A percentile compares a stretch with the other conserved stretches of the same genome.
These are phyloP conservation scores for Nipponacmea schrenckii DNA, from an alignment of 2,888 invertebrate species.

Conservation along the genomic window DNA sequence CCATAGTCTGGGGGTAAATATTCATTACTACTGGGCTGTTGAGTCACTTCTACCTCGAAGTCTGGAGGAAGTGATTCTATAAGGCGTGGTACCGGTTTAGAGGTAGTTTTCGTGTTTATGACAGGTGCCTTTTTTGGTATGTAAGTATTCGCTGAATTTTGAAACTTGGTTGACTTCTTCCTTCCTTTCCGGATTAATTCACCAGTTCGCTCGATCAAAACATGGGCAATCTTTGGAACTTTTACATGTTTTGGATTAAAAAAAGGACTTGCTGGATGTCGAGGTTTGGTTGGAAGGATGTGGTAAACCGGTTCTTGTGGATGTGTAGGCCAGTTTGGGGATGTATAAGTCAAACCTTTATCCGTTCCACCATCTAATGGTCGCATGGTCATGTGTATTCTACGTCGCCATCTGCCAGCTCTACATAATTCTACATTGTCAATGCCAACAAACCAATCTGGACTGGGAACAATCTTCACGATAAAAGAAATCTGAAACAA, in stretches of 20 bases:
- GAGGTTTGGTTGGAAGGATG: slow-evolving; percentile 88
- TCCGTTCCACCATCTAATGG: slow-evolving; percentile 94
- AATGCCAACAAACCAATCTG: slow-evolving; percentile 92
- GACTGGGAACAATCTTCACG: slow-evolving; percentile 90
- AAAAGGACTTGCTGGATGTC: slow-evolving; percentile 93
- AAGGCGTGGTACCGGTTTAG: no score
- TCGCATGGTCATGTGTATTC: slow-evolving; percentile 89
- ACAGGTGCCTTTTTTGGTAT: no score
- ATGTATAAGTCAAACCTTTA: slow-evolving; percentile 94
- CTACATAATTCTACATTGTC: slow-evolving; percentile 91
- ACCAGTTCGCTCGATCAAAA: slow-evolving; percentile 70
- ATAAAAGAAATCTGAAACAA: slow-evolving; percentile 83
- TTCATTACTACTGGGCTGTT: no score
- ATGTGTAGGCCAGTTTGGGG: slow-evolving; percentile 94
- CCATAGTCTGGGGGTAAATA: no score
- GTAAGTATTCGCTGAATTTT: background rate
- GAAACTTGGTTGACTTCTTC: slow-evolving; percentile 12
- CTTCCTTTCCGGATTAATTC: slow-evolving; percentile 39
- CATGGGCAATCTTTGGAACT: slow-evolving; percentile 88
- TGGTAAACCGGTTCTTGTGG: slow-evolving; percentile 89
- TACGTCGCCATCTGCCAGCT: slow-evolving; percentile 90
- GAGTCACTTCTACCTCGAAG: no score
- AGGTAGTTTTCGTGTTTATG: no score
- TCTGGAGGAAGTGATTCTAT: no score
- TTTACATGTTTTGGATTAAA: slow-evolving; percentile 89